These are phyloP conservation scores for Saxidomus purpurata DNA, from an alignment of 1,140 invertebrate genomes.

Conservation along the genomic window DNA sequence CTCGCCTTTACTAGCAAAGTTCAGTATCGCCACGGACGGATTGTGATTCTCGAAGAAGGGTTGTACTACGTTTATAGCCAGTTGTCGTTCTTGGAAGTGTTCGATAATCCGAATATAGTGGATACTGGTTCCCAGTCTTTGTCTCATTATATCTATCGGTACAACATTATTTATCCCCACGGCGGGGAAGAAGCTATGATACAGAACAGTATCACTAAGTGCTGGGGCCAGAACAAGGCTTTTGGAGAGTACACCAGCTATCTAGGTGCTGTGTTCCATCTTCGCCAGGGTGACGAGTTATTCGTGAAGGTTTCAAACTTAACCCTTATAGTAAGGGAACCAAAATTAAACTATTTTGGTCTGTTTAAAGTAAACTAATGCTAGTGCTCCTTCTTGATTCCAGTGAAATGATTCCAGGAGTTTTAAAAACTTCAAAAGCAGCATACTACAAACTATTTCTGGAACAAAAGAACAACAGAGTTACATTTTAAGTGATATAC, in stretches of 20 bases:
- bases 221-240: constrained; percentile 78
- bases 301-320: constrained; percentile 84
- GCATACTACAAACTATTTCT: too few relatives aligned
- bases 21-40: constrained; percentile 77
- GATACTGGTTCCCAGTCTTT: constrained; percentile 71
- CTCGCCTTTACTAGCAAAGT: constrained; percentile 80
- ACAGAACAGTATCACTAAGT: constrained; percentile 84
- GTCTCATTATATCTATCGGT: constrained; percentile 82
- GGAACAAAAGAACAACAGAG: too few relatives aligned
- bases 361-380: constrained; percentile 76
- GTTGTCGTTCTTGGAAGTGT: constrained; percentile 80
- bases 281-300: constrained; percentile 81
- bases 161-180: constrained; percentile 82
- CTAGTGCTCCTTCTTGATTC: neutral
- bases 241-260: constrained; percentile 83
- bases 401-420: neutral
- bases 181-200: constrained; percentile 82
- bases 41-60: constrained; percentile 81
- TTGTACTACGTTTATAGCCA: constrained; percentile 83
- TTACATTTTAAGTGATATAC: too few relatives aligned
- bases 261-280: constrained; percentile 81
- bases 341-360: constrained; percentile 83
- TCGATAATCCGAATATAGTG: constrained; percentile 58
- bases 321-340: constrained; percentile 76
- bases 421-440: neutral